These are phyloP conservation scores for Cheirogaleus major DNA, from an alignment of 2,797 vertebrate species.

Conservation along the genomic window DNA sequence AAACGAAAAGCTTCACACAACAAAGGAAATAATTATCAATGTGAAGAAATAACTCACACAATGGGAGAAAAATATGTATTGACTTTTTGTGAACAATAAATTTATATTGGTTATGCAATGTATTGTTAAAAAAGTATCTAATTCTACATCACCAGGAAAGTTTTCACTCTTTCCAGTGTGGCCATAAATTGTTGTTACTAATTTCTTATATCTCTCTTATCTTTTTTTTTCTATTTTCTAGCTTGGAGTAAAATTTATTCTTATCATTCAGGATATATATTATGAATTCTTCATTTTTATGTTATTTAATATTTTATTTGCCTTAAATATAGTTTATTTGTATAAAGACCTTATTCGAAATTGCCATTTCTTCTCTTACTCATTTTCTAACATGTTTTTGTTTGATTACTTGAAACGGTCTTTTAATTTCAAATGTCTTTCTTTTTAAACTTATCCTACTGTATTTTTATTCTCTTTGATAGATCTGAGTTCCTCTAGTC, in stretches of 20 bases:
- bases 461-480: neutral
- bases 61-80: neutral
- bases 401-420: neutral
- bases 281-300: neutral
- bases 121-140: neutral
- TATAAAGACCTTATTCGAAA: neutral
- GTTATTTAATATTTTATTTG: neutral
- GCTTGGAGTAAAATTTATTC: neutral
- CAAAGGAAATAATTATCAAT: neutral
- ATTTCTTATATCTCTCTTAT: neutral
- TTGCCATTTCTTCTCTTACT: neutral
- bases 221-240: neutral
- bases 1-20: neutral
- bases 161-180: neutral
- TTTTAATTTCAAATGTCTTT: neutral
- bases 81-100: neutral
- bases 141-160: neutral
- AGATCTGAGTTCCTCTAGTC: neutral
- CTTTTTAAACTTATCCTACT: neutral
- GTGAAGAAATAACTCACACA: neutral
- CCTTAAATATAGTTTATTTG: neutral
- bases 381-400: neutral
- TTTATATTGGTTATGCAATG: neutral
- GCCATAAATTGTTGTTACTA: neutral
- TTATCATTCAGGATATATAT: neutral